phyloP scores from a whole-genome alignment of 2,888 invertebrate genomes.

The Epinotia ramella region DNA sequence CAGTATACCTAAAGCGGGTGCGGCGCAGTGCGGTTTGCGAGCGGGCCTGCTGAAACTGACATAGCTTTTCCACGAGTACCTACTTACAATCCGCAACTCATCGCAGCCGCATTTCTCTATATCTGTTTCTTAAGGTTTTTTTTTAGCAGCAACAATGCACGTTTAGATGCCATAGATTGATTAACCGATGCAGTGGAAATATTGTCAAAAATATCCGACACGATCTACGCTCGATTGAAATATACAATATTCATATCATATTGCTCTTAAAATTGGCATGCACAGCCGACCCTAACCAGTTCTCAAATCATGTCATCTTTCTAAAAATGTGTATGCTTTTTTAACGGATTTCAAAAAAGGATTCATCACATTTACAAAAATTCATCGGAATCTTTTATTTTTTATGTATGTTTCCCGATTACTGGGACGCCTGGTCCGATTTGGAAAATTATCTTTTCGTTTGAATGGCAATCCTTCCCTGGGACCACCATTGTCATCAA shows the following conservation, averaged over 20 bases:
- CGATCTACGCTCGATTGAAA: background rate
- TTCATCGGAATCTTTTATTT: too few relatives aligned
- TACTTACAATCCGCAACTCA: background rate
- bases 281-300: background rate
- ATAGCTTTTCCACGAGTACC: background rate
- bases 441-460: too few relatives aligned
- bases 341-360: too few relatives aligned
- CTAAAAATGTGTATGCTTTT: background rate
- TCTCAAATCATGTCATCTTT: background rate
- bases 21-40: background rate
- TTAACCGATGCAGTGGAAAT: background rate
- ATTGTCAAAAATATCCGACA: background rate
- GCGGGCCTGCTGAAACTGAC: background rate
- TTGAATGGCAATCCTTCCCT: too few relatives aligned
- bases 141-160: background rate
- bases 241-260: too few relatives aligned
- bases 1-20: conserved; percentile 16
- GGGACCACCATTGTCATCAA: too few relatives aligned
- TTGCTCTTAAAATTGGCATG: too few relatives aligned
- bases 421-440: too few relatives aligned
- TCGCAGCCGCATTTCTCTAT: too few relatives aligned
- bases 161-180: background rate
- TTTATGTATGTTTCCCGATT: too few relatives aligned
- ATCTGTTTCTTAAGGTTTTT: background rate
- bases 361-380: too few relatives aligned